Evolutionary conservation across 2,797 vertebrate genomes (phyloP).

Genomic region (Phalanger gymnotis): DNA sequence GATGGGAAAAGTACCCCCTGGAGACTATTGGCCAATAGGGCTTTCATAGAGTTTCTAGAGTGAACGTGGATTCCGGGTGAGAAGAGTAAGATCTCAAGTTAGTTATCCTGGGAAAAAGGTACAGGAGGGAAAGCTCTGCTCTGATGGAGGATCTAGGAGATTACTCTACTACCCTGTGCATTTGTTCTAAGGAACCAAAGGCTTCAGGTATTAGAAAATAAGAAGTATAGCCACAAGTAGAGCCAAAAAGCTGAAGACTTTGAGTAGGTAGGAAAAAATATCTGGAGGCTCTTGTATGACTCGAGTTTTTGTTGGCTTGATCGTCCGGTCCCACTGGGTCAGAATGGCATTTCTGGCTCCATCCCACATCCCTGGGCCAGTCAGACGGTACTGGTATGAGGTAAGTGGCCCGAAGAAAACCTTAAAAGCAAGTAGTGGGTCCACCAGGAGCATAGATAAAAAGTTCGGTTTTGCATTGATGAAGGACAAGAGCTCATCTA

Average conservation of each 20-base stretch:
- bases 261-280: slow-evolving; percentile 63
- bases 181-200: not conserved
- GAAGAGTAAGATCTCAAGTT: not conserved
- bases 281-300: slow-evolving; percentile 60
- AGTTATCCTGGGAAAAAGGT: too few relatives aligned
- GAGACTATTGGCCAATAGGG: not conserved
- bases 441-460: slow-evolving; percentile 84
- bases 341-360: slow-evolving; percentile 90
- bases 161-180: not conserved
- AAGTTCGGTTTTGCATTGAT: slow-evolving; percentile 86
- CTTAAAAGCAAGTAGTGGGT: slow-evolving; percentile 86
- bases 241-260: slow-evolving; percentile 78
- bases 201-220: slow-evolving; percentile 70
- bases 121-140: not conserved
- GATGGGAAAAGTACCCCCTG: too few relatives aligned
- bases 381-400: slow-evolving; percentile 89
- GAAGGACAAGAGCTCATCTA: slow-evolving; percentile 86
- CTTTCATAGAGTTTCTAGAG: not conserved
- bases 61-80: not conserved
- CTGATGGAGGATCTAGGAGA: not conserved
- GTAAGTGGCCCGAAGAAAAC: slow-evolving; percentile 88
- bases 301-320: slow-evolving; percentile 86
- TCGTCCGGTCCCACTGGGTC: slow-evolving; percentile 88
- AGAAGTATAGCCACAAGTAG: slow-evolving; percentile 79
- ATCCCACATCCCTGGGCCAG: slow-evolving; percentile 88